phyloP scores from a whole-genome alignment of 2,888 invertebrate species.

The Drosophila histrio region DNA sequence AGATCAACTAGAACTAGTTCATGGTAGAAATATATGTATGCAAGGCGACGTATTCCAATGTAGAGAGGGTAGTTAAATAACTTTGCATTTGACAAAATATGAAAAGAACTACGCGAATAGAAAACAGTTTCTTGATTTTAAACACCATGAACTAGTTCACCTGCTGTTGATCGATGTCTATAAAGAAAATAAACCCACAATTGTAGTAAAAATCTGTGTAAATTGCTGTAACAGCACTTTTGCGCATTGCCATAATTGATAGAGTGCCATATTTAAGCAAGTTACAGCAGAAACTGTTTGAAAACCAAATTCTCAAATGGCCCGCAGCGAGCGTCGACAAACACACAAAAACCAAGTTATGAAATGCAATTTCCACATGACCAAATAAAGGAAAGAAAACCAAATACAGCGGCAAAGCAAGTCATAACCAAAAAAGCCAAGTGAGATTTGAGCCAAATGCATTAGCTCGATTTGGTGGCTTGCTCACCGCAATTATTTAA shows the following conservation, averaged over 20 bases:
- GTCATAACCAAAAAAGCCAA: constrained; percentile 48
- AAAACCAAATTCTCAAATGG: constrained; percentile 42
- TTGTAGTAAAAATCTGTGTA: not conserved
- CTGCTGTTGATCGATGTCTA: not conserved
- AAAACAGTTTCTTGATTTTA: no score
- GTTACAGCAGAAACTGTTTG: constrained; percentile 23
- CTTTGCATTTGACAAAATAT: no score
- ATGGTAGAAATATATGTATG: no score
- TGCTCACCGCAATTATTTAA: constrained; percentile 75
- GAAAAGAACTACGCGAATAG: no score
- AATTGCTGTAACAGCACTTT: not conserved
- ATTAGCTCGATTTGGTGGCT: constrained; percentile 70
- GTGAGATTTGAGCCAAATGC: constrained; percentile 62
- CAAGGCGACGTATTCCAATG: no score
- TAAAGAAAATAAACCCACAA: not conserved
- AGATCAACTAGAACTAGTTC: not conserved
- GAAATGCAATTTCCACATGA: constrained; percentile 64
- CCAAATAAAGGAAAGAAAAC: constrained; percentile 54
- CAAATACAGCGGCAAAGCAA: constrained; percentile 37
- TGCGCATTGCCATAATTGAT: constrained; percentile 6
- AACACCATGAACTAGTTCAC: not conserved
- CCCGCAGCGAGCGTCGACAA: constrained; percentile 33
- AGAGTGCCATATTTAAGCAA: constrained; percentile 13
- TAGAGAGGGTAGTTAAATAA: no score
- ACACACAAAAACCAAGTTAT: constrained; percentile 57